A percentile compares a stretch with the other conserved stretches of the same genome.
phyloP scores from a whole-genome alignment of 2,888 invertebrate species.

The Hololepta plana region DNA sequence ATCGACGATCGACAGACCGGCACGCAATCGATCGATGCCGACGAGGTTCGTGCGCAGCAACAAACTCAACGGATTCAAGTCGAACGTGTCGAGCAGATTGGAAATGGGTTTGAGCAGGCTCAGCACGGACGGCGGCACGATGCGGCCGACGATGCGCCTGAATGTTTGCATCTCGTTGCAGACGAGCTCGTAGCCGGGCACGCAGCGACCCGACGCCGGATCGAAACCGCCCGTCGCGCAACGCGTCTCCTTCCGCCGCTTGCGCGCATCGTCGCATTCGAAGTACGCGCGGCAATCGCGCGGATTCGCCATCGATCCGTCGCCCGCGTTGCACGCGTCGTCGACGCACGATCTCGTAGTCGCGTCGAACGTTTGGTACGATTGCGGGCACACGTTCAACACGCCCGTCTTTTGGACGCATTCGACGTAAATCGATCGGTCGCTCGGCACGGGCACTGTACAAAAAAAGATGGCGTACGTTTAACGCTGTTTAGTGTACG shows the following conservation, averaged over 20 bases:
- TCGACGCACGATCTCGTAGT: conserved; percentile 6
- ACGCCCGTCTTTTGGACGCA: conserved; percentile 5
- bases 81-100: conserved; percentile 6
- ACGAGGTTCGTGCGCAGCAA: no score
- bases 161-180: conserved; percentile 8
- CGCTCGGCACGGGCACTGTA: conserved; percentile 6
- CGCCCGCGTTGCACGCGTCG: conserved; percentile 4
- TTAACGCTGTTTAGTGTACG: no score
- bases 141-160: no score
- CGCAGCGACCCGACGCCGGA: conserved; percentile 5
- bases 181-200: conserved; percentile 4
- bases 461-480: no score
- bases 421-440: conserved; percentile 7
- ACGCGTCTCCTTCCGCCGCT: conserved; percentile 4
- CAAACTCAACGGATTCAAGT: conserved; percentile 6
- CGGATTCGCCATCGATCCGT: conserved; percentile 5
- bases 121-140: no score
- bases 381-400: conserved; percentile 6
- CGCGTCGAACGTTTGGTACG: conserved; percentile 6
- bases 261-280: conserved; percentile 3
- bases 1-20: no score
- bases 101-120: conserved; percentile 3
- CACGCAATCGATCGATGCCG: no score
- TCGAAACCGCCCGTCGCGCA: conserved; percentile 7
- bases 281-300: conserved; percentile 7